These are phyloP conservation scores for Mechanitis mazaeus DNA, from an alignment of 2,888 invertebrate genomes.

Conservation along the genomic window DNA sequence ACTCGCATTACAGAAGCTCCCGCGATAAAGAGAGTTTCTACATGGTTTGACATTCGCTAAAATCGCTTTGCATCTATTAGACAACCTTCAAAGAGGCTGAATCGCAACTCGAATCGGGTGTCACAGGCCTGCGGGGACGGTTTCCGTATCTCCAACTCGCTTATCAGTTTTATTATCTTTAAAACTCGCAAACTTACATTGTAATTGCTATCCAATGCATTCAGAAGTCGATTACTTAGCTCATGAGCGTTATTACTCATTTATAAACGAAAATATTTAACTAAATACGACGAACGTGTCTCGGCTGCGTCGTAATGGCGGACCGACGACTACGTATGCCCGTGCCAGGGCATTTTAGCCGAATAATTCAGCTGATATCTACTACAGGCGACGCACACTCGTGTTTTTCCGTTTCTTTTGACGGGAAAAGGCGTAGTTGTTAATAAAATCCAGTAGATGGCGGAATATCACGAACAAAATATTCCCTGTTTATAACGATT, in stretches of 20 bases:
- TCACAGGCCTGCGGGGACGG: conserved; percentile 73
- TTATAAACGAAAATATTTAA: conserved; percentile 80
- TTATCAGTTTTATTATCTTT: conserved; percentile 61
- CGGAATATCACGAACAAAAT: conserved; percentile 21
- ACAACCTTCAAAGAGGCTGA: conserved; percentile 62
- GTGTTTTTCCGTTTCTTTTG: conserved; percentile 78
- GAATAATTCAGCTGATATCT: conserved; percentile 78
- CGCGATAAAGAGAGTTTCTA: conserved; percentile 39
- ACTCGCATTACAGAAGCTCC: conserved; percentile 45
- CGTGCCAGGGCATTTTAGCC: conserved; percentile 78
- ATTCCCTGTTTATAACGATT: not conserved
- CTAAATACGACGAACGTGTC: conserved; percentile 78
- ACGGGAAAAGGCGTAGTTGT: conserved; percentile 52
- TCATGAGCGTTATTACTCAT: conserved; percentile 90
- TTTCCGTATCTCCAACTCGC: conserved; percentile 64
- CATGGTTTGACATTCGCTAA: conserved; percentile 41
- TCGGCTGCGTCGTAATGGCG: conserved; percentile 78
- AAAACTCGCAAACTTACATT: conserved; percentile 90
- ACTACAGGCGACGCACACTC: conserved; percentile 74
- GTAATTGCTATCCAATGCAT: conserved; percentile 97
- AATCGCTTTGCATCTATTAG: conserved; percentile 44
- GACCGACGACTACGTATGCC: conserved; percentile 78
- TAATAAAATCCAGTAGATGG: conserved; percentile 47
- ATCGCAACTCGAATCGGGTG: conserved; percentile 70
- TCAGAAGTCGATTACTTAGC: conserved; percentile 96